Conservation (phyloP, 2,888 invertebrate genomes). For the Callinectes sapidus region DNA sequence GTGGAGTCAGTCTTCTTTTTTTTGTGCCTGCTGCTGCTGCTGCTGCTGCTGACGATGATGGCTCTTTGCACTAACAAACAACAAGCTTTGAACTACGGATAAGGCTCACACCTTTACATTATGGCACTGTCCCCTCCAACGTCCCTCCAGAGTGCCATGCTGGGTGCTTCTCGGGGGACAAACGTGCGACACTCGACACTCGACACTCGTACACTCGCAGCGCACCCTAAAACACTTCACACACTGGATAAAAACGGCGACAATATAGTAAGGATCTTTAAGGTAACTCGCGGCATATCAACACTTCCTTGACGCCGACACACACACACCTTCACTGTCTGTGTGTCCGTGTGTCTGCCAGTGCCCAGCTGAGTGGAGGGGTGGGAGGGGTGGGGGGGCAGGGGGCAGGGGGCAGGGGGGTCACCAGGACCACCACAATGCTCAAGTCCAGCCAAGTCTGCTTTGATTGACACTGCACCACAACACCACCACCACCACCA, state of each 20-base stretch:
- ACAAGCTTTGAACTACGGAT: constrained; percentile 1
- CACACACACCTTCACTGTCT: not conserved
- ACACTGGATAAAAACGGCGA: not conserved
- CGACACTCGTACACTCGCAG: not conserved
- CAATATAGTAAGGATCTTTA: not conserved
- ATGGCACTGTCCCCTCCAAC: not conserved
- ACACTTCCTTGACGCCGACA: not conserved
- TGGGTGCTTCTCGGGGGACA: not conserved
- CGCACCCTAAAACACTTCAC: not conserved
- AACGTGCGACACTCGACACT: not conserved
- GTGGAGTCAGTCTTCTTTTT: not conserved
- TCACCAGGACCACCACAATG: too few species aligned
- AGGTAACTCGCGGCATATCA: not conserved
- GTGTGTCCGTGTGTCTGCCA: not conserved
- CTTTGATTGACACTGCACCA: too few species aligned
- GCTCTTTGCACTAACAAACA: constrained; percentile 4
- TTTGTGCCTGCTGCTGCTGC: not conserved
- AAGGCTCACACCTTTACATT: constrained; percentile 3
- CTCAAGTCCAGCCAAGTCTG: too few species aligned
- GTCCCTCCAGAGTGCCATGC: not conserved
- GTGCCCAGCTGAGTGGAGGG: not conserved
- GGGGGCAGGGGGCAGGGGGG: too few species aligned
- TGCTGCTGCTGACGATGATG: not conserved
- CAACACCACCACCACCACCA: too few species aligned
- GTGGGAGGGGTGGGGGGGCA: too few species aligned